Base-by-base conservation (phyloP, 2,797 vertebrate species). In the Cossypha dichroa region DNA sequence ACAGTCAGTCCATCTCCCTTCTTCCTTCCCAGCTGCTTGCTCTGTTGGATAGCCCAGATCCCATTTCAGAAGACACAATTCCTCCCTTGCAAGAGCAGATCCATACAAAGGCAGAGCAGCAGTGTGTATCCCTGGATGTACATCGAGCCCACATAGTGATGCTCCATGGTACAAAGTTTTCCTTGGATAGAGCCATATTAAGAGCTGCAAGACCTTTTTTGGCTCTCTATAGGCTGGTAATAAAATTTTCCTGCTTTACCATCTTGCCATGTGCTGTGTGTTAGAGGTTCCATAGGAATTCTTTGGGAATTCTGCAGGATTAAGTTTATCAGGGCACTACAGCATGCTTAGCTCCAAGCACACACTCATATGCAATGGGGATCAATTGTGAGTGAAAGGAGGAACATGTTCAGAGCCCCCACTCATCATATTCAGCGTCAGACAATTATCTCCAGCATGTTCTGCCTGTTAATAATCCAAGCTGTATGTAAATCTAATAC, bases 101-200 rank as follows among this genome's bases (percentile, higher is more conserved):
- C 19, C 4, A 5, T 14, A 10, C 72, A 77, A 67, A 89, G n/a
- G 9, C 52, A 56, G 29, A 34, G 45, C 14, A 13, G 11, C 3
- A 3, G 22, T 15, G 6, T 17, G 9, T 5, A 5, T 11, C 9
- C 31, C 31, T 33, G 63, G 63, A 48, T 45, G 54, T 15, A 25
- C 48, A 13, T 2, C 0, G 0, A 46, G 23, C 38, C 2, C 2
- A 0, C 13, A 5, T 1, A n/a, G 46, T 8, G 28, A 29, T 46
- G 28, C 20, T 46, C 15, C 26, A 6, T 3, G 7, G 8, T 20
- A 21, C 9, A 49, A 48, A 34, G 11, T 11, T 46, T 13, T 41
- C 41, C 23, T 66, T 58, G 8, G 13, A 3, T 2, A 63, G 13
- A 73, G 21, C 23, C 0, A 0, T 41, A 12, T 62, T 51, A 68